Evolutionary conservation across 2,888 invertebrate genomes (phyloP).

Genomic region (Tiliacea citrago): DNA sequence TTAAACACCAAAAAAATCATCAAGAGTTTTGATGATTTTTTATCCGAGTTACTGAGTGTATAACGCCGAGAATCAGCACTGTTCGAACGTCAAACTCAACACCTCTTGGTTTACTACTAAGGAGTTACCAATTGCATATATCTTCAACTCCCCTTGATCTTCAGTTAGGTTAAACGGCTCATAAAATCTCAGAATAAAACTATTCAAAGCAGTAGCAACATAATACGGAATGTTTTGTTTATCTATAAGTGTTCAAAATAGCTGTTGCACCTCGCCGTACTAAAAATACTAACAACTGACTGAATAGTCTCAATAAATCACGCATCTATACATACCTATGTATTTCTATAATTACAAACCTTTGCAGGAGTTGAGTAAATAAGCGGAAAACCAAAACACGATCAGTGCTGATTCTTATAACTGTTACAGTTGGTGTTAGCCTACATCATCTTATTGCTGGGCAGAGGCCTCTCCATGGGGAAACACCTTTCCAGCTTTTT

Average conservation of each 20-base stretch:
- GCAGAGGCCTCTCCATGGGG: background rate
- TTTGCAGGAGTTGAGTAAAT: too few relatives aligned
- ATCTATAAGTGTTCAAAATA: background rate
- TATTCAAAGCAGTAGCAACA: background rate
- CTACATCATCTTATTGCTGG: too few relatives aligned
- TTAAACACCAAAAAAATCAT: too few relatives aligned
- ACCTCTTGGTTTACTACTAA: too few relatives aligned
- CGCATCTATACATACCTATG: too few relatives aligned
- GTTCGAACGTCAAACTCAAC: too few relatives aligned
- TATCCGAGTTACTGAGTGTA: too few relatives aligned
- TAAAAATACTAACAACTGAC: background rate
- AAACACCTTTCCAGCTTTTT: background rate
- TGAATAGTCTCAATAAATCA: background rate
- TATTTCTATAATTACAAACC: background rate
- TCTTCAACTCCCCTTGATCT: background rate
- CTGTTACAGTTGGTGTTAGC: too few relatives aligned
- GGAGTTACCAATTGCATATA: background rate
- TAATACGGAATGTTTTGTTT: slow-evolving; percentile 13
- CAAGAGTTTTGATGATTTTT: too few relatives aligned
- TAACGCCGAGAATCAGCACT: too few relatives aligned
- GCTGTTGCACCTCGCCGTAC: background rate
- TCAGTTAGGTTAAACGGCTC: background rate
- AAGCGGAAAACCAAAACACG: too few relatives aligned
- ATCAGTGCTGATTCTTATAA: too few relatives aligned
- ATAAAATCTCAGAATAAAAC: background rate